Base-by-base conservation (phyloP, 2,113 vertebrate species). In the Xiphophorus couchianus region DNA sequence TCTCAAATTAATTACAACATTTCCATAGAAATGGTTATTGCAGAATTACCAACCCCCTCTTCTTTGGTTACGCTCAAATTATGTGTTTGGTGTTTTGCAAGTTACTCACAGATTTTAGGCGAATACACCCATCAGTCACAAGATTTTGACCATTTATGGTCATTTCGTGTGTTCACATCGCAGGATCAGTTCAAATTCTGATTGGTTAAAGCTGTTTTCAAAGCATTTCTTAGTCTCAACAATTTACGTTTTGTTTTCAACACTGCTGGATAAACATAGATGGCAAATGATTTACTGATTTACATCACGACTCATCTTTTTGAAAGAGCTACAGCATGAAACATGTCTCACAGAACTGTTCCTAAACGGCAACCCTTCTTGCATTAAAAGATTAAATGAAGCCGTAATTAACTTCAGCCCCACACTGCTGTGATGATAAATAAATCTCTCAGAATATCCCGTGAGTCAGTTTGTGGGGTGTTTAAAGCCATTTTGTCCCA, bases 351-450 rank as follows among this genome's bases (percentile, higher is more conserved):
- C 9, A 10, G 25, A 58, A 25, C 22, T 7, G 22, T 58, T 58
- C 3, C 0, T 58, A 58, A 58, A 58, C 8, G 17, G 7, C 19
- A 58, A 2, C 51, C 51, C 25, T 79, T 35, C 17, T 13, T 67
- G 62, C 61, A 54, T 76, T 37, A 70, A 66, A 74, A 71, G 66
- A 76, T 83, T 75, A 62, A 77, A 80, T 71, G 29, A 67, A 78
- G 69, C 33, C 25, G 22, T 73, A 70, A 87, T 72, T 76, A 74
- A 77, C 62, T 71, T 67, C 30, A 84, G 77, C 48, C 62, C 37
- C 48, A 58, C 4, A 73, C 25, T 71, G 69, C 66, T 74, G 14
- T 22, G 19, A 39, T 69, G 68, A 82, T 66, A 65, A 71, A 80
- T 62, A 73, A 73, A 54, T 80, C 48, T 71, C 65, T 66, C 22